Base-by-base conservation (phyloP, 2,888 invertebrate species). In the Acanthopleura granulata region DNA sequence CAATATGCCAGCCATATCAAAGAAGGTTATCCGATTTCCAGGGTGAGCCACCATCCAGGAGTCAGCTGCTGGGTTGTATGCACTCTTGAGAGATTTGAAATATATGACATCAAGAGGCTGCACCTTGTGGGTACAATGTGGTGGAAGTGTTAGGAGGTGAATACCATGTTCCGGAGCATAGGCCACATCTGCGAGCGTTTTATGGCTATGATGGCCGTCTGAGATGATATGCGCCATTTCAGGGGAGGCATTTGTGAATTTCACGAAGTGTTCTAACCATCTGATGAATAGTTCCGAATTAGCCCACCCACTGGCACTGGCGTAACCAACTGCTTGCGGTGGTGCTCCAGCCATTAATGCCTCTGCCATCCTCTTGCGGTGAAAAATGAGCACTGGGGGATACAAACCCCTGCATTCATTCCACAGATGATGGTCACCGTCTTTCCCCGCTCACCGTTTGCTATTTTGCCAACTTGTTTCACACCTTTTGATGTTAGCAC, bases 181-280 rank as follows among this genome's bases (percentile, higher is more conserved):
- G 62, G 82, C 80, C n/a, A 90, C 76, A 77, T 89, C 85, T 29
- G 71, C 74, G 40, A 83, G 69, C 4, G 81, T 82, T 51, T 83
- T 86, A 76, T 88, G 86, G 49, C 85, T 82, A 18, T 79, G 75
- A 69, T 90, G 89, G 16, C 89, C 89, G 82, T 90, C 89, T 18
- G 89, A 74, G 22, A n/a, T n/a, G n/a, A 89, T 78, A 11, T 84
- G 83, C 66, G 84, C 84, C n/a, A 83, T 80, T 49, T 83, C 81
- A 72, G 72, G 72, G 12, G 81, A 76, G 14, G 83, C 79, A 71
- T 86, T 85, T 40, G 80, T 75, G 66, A 78, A 73, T 27, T 80
- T 71, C n/a, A 89, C 76, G 81, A 91, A 91, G 82, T 91, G 88
- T 72, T 84, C 75, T 66, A 89, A 82, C 87, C 88, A 88, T 49